Evolutionary conservation across 1,140 invertebrate species (phyloP), one percentile per base, ranked within the genome.

Genomic region (Drosophila sp.): DNA sequence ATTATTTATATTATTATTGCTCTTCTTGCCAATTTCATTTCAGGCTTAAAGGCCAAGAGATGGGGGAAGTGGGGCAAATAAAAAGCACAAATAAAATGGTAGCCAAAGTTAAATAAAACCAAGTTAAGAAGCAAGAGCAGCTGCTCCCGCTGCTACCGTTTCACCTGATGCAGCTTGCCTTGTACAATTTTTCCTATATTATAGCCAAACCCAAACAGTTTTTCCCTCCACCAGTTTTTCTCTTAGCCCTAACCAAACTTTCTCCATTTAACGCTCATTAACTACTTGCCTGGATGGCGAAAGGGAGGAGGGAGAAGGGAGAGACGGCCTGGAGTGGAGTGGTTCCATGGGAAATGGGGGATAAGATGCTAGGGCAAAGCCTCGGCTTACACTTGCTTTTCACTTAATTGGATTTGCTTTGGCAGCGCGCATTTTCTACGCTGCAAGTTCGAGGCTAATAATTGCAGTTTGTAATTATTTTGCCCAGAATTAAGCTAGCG

Each of bases 401-500:
- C 84, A 89, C 77, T 87, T 87, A 87, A 87, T 87, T 87, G 84
- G 84, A 87, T 87, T 87, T 84, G 80, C 80, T 76, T 73, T 84
- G 66, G 70, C 68, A 72, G 55, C 25, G 55, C 25, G 40, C 60
- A 33, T 57, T 44, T 50, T 58, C 66, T 56, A n/a, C 35, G 35
- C n/a, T 27, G 65, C 60, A 35, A 41, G 60, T 78, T 66, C 65
- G 56, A 38, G 73, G 85, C 84, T 87, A 87, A 87, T 87, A 87
- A 87, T 87, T 87, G 84, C 84, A 87, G 80, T 78, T 89, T 87
- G 84, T 89, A 87, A 89, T 87, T 87, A 87, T 87, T 89, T 76
- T 79, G 56, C 74, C 44, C 68, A 70, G 70, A 73, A 72, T 79
- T 79, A 79, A 27, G 44, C 17, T 50, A 25, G 25, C 44, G 44